Percentiles rank a stretch among this genome's conserved stretches.
Conservation (phyloP, 2,113 vertebrate species). For the Sinocyclocheilus grahami region DNA sequence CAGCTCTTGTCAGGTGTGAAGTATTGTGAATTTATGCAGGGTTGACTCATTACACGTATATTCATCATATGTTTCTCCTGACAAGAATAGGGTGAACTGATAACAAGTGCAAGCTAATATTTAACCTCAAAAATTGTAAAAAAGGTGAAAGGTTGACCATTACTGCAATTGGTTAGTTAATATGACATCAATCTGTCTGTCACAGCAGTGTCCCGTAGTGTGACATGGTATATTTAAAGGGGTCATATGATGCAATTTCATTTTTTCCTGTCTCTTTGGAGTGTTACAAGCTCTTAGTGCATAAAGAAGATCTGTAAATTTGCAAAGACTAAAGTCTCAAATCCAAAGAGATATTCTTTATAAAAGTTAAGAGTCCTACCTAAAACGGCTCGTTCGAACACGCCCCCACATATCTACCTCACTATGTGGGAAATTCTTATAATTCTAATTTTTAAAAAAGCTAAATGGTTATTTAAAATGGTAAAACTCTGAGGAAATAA, state of each 20-base stretch:
- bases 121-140: background rate
- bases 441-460: background rate
- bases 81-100: background rate
- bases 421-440: no score
- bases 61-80: slow-evolving; percentile 9
- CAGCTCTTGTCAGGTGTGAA: slow-evolving; percentile 14
- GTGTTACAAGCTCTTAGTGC: no score
- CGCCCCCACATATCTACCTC: no score
- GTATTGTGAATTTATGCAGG: slow-evolving; percentile 9
- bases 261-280: no score
- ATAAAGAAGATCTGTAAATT: no score
- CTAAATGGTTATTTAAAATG: background rate
- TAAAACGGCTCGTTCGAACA: no score
- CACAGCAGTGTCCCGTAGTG: background rate
- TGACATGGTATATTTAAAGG: background rate
- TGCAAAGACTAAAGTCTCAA: no score
- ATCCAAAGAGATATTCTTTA: no score
- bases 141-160: background rate
- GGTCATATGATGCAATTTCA: no score
- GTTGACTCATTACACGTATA: background rate
- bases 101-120: background rate
- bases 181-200: background rate
- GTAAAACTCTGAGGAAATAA: no score
- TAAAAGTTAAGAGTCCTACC: no score
- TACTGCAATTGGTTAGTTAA: background rate